phyloP scores from a whole-genome alignment of 2,113 vertebrate genomes.

The Lophotis ruficrista region DNA sequence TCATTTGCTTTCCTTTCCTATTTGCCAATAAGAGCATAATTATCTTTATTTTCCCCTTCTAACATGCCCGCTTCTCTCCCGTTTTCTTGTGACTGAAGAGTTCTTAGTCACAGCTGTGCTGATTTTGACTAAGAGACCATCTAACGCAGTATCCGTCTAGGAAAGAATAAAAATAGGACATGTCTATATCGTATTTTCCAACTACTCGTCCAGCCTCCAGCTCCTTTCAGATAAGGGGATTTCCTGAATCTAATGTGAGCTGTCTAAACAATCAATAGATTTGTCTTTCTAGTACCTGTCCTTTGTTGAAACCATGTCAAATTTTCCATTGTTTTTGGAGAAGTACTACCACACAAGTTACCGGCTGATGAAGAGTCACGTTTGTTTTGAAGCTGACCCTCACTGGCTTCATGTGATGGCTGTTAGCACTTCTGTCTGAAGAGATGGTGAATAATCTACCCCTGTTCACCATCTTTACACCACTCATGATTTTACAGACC shows the following conservation, averaged over 20 bases:
- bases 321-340: background rate
- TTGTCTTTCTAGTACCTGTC: background rate
- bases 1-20: constrained; percentile 11
- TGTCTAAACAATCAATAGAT: background rate
- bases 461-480: background rate
- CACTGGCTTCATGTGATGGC: background rate
- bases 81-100: background rate
- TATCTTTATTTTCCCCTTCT: background rate
- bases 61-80: background rate
- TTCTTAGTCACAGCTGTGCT: constrained; percentile 9
- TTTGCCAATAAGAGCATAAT: background rate
- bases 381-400: background rate
- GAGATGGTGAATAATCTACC: background rate
- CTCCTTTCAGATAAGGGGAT: background rate
- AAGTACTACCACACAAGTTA: background rate
- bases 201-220: background rate
- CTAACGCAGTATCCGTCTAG: background rate
- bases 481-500: background rate
- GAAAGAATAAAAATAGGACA: background rate
- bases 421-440: background rate
- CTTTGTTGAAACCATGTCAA: background rate
- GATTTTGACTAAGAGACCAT: constrained; percentile 4
- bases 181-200: background rate
- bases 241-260: background rate
- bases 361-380: background rate